Percentiles rank a stretch among this genome's conserved stretches.
phyloP scores from a whole-genome alignment of 2,797 vertebrate species.

The Coendou prehensilis region DNA sequence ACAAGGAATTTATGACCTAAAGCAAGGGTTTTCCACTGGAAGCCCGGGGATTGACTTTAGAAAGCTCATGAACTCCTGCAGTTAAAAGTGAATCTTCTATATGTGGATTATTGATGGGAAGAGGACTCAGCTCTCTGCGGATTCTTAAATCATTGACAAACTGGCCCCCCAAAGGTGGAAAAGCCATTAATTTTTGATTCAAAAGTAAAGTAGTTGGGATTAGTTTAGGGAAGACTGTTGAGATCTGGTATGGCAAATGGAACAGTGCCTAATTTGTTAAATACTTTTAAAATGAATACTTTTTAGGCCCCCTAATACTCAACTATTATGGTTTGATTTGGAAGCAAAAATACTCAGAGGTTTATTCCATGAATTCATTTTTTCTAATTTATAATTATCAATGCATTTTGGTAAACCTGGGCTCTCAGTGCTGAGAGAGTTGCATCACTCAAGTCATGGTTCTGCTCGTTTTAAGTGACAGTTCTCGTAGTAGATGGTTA shows the following conservation, averaged over 20 bases:
- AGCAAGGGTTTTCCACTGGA: neutral
- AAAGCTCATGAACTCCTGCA: neutral
- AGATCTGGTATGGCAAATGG: neutral
- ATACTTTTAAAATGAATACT: neutral
- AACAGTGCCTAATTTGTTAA: neutral
- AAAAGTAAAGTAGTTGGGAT: neutral
- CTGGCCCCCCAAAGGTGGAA: neutral
- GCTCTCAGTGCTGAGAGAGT: neutral
- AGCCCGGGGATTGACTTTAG: neutral
- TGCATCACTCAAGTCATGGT: no score
- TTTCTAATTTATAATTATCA: neutral
- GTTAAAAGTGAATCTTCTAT: neutral
- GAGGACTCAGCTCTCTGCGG: neutral
- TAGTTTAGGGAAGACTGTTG: neutral
- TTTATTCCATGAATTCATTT: conserved; percentile 11
- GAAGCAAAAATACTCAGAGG: neutral
- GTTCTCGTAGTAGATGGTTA: neutral
- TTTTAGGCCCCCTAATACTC: neutral
- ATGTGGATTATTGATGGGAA: neutral
- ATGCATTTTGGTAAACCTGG: neutral
- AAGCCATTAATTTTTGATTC: neutral
- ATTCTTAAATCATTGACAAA: neutral
- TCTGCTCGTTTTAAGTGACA: neutral
- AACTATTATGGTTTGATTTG: neutral
- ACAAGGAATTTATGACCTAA: neutral